Conservation (phyloP, 2,113 vertebrate genomes). For the Plotosus lineatus region DNA sequence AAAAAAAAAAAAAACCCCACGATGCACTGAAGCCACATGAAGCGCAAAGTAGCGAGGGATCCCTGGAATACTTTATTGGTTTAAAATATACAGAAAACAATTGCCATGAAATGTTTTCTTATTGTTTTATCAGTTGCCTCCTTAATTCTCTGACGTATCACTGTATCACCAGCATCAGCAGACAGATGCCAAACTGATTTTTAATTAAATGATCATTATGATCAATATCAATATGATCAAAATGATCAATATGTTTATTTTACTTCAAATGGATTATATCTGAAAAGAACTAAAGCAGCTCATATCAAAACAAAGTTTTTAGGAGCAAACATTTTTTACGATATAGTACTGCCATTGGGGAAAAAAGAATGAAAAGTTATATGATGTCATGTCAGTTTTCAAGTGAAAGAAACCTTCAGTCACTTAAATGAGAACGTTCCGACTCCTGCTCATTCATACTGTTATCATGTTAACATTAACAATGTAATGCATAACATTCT, state of each 20-base stretch:
- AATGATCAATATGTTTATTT: not conserved
- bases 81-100: not conserved
- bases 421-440: not conserved
- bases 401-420: not conserved
- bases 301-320: not conserved
- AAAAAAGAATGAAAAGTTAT: not conserved
- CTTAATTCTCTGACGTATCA: not conserved
- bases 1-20: too few species aligned
- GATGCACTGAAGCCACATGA: too few species aligned
- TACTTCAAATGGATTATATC: not conserved
- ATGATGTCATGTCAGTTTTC: not conserved
- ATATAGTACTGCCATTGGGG: not conserved
- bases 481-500: not conserved
- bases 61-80: too few species aligned
- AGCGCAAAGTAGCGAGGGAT: too few species aligned
- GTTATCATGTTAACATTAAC: not conserved
- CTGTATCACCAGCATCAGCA: not conserved
- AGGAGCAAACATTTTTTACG: not conserved
- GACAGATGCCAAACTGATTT: not conserved
- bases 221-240: too few species aligned
- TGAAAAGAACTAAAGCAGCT: not conserved
- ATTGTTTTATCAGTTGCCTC: not conserved
- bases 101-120: not conserved
- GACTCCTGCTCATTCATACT: not conserved
- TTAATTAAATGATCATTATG: slow-evolving; percentile 2